Conservation (phyloP, 2,797 vertebrate genomes). For the Neosalanx taihuensis region DNA sequence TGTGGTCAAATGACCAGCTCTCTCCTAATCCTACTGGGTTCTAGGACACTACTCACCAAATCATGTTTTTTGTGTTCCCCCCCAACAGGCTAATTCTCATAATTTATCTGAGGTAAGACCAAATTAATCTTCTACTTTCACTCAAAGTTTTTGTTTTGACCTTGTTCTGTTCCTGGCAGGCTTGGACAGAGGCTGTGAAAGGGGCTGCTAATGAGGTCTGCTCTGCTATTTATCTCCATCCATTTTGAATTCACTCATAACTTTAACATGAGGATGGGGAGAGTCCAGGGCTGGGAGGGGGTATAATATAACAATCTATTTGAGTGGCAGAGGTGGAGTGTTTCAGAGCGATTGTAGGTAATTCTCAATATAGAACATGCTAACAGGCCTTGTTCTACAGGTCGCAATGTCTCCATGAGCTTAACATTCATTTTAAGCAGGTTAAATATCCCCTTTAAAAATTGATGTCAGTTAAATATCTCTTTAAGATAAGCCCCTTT, state of each 20-base stretch:
- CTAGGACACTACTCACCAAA: conserved; percentile 52
- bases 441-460: no score
- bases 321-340: conserved; percentile 32
- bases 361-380: neutral
- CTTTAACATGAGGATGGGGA: conserved; percentile 42
- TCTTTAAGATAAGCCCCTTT: no score
- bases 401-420: no score
- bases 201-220: conserved; percentile 38
- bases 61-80: conserved; percentile 59
- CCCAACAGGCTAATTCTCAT: conserved; percentile 71
- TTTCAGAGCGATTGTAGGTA: conserved; percentile 11
- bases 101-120: conserved; percentile 71
- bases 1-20: conserved; percentile 42
- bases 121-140: conserved; percentile 61
- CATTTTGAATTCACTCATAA: conserved; percentile 48
- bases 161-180: conserved; percentile 55
- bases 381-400: no score
- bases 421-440: no score
- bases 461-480: no score
- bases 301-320: conserved; percentile 18
- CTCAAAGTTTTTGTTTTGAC: conserved; percentile 35
- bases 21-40: conserved; percentile 19
- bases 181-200: conserved; percentile 34
- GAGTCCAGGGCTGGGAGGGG: neutral
- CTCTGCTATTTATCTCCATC: conserved; percentile 42